A percentile compares a stretch with the other conserved stretches of the same genome.
Evolutionary conservation across 1,140 invertebrate species (phyloP).

Genomic region (Hestina assimilis): DNA sequence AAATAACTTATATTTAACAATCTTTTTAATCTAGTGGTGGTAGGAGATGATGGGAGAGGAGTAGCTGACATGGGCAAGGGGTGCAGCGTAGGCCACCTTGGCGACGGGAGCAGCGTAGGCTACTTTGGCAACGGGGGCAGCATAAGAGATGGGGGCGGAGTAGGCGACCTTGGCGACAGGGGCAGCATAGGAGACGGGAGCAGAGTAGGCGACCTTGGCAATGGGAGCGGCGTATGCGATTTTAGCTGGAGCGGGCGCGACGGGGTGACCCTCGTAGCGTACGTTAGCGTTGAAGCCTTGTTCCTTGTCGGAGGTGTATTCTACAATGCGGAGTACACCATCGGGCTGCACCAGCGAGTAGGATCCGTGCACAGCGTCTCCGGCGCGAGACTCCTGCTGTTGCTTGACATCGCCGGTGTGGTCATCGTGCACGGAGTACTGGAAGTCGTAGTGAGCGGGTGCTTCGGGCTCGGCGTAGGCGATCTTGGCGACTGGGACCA

Average conservation of each 20-base stretch:
- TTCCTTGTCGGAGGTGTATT: slow-evolving; percentile 76
- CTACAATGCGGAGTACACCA: slow-evolving; percentile 79
- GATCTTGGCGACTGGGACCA: slow-evolving; percentile 48
- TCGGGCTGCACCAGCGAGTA: slow-evolving; percentile 81
- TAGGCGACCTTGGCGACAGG: neutral
- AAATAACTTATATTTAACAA: neutral
- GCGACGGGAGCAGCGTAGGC: slow-evolving; percentile 62
- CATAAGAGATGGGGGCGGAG: neutral
- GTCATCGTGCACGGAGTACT: slow-evolving; percentile 82
- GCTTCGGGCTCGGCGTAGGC: slow-evolving; percentile 60
- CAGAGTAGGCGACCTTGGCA: neutral
- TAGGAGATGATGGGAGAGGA: slow-evolving; percentile 53
- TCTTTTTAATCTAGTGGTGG: slow-evolving; percentile 41
- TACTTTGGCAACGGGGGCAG: neutral
- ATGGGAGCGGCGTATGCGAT: slow-evolving; percentile 27
- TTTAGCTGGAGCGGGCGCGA: slow-evolving; percentile 25
- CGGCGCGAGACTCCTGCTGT: slow-evolving; percentile 67
- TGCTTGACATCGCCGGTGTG: slow-evolving; percentile 62
- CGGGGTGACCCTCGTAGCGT: slow-evolving; percentile 47
- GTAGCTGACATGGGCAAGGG: slow-evolving; percentile 42
- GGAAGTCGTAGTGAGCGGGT: slow-evolving; percentile 83
- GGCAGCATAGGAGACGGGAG: neutral
- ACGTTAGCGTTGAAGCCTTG: slow-evolving; percentile 58
- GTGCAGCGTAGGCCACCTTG: slow-evolving; percentile 18
- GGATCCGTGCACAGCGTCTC: slow-evolving; percentile 81